A percentile compares a stretch with the other conserved stretches of the same genome.
phyloP scores from a whole-genome alignment of 2,888 invertebrate genomes.

The Neria commutata region DNA sequence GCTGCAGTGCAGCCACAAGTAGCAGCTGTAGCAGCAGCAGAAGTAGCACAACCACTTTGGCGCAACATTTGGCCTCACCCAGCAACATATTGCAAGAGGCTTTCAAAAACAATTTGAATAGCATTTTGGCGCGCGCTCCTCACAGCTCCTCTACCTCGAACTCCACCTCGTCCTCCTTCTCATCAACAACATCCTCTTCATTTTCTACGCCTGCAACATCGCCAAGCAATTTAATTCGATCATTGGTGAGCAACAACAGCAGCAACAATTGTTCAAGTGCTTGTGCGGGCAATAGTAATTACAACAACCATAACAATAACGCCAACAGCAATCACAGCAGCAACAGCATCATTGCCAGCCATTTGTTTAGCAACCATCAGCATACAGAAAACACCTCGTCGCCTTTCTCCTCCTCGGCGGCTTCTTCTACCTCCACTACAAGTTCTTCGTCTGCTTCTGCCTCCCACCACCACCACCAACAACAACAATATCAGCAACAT shows the following conservation, averaged over 20 bases:
- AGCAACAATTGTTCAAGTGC: conserved; percentile 46
- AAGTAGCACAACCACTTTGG: conserved; percentile 50
- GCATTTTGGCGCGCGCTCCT: conserved; percentile 48
- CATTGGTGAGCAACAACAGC: conserved; percentile 5
- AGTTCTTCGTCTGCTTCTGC: conserved; percentile 3
- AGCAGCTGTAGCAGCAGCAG: conserved; percentile 31
- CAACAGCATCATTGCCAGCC: conserved; percentile 55
- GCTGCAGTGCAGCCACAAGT: conserved; percentile 2
- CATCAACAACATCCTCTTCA: conserved; percentile 12
- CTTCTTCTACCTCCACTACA: conserved; percentile 12
- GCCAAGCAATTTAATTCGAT: not conserved
- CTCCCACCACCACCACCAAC: conserved; percentile 35
- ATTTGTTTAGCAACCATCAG: conserved; percentile 46
- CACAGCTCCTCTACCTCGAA: conserved; percentile 41
- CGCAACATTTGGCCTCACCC: conserved; percentile 52
- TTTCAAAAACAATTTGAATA: conserved; percentile 45
- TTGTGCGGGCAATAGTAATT: conserved; percentile 48
- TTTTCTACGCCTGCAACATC: conserved; percentile 17
- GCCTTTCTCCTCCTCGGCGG: conserved; percentile 25
- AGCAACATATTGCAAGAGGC: conserved; percentile 51
- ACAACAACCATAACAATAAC: conserved; percentile 43
- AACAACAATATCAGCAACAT: conserved; percentile 20
- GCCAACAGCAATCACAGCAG: conserved; percentile 33
- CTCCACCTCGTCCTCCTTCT: conserved; percentile 29
- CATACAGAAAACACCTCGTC: conserved; percentile 31